Percentiles rank a stretch among this genome's conserved stretches.
These are phyloP conservation scores for Nylanderia fulva DNA, from an alignment of 1,140 invertebrate genomes.

Conservation along the genomic window DNA sequence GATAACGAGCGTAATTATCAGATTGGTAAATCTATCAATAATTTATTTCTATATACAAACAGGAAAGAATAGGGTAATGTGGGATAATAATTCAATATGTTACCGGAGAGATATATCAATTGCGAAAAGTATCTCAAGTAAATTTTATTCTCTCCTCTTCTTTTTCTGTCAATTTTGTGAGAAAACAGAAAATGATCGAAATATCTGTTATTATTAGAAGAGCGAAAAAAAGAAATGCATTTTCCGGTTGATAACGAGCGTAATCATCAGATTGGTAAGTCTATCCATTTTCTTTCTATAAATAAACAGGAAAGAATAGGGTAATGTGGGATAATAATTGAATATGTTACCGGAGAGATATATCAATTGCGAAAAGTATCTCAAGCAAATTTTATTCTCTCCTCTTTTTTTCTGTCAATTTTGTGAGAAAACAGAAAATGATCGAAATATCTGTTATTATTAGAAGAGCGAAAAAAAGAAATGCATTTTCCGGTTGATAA, in stretches of 20 bases:
- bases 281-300: not conserved
- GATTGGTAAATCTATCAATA: too few species aligned
- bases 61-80: too few species aligned
- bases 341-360: not conserved
- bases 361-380: not conserved
- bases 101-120: too few species aligned
- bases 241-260: not conserved
- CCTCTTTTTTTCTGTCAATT: not conserved
- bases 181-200: too few species aligned
- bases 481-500: not conserved
- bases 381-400: not conserved
- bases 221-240: too few species aligned
- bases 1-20: conserved; percentile 48
- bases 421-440: not conserved
- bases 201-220: too few species aligned
- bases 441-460: not conserved
- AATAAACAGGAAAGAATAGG: not conserved
- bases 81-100: too few species aligned
- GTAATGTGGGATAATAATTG: not conserved
- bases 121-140: too few species aligned
- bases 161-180: too few species aligned
- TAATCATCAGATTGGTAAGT: conserved; percentile 79
- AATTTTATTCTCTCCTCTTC: too few species aligned
- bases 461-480: not conserved
- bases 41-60: too few species aligned